Percentiles rank a stretch among this genome's conserved stretches.
These are phyloP conservation scores for Adelosebastes latens DNA, from an alignment of 2,797 vertebrate species.

Conservation along the genomic window DNA sequence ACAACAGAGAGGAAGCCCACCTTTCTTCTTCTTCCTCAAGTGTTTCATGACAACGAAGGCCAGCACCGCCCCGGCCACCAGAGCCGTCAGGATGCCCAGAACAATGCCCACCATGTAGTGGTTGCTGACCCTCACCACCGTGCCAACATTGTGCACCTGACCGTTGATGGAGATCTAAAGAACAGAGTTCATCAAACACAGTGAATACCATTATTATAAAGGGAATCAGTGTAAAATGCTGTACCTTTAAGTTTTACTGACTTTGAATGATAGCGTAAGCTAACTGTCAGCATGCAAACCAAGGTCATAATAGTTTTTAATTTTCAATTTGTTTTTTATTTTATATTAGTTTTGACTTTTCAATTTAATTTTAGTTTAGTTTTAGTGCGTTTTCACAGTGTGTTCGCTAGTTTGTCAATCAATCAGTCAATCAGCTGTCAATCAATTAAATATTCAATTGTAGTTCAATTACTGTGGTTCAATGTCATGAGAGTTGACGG, in stretches of 20 bases:
- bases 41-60: constrained; percentile 83
- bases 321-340: too few relatives aligned
- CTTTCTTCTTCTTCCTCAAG: constrained; percentile 86
- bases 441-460: too few relatives aligned
- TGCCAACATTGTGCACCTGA: constrained; percentile 83
- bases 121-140: constrained; percentile 82
- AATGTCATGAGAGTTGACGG: too few relatives aligned
- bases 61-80: constrained; percentile 83
- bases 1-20: constrained; percentile 52
- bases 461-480: too few relatives aligned
- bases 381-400: too few relatives aligned
- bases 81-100: constrained; percentile 83
- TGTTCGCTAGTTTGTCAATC: too few relatives aligned
- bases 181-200: constrained; percentile 1
- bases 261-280: too few relatives aligned
- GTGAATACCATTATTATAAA: background rate
- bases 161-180: constrained; percentile 90
- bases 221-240: background rate
- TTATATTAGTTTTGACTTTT: too few relatives aligned
- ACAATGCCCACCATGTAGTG: constrained; percentile 85
- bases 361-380: too few relatives aligned
- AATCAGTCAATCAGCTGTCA: too few relatives aligned
- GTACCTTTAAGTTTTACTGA: background rate
- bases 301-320: too few relatives aligned
- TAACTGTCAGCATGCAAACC: too few relatives aligned